These are phyloP conservation scores for Acanthopagrus latus DNA, from an alignment of 2,797 vertebrate genomes.

Conservation along the genomic window DNA sequence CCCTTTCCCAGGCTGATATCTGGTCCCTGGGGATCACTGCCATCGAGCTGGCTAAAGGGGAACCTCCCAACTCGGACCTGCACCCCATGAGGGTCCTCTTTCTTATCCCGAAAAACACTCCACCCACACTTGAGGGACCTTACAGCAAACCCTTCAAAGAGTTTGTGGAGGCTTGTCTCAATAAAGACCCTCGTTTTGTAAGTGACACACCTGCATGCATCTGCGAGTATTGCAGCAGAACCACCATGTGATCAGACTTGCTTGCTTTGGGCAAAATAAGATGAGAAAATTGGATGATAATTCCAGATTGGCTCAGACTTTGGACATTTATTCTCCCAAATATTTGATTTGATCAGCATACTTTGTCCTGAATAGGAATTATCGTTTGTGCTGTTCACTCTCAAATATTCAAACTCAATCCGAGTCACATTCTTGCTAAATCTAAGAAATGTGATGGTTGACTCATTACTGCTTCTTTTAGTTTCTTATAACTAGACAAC, in stretches of 20 bases:
- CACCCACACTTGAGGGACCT: conserved; percentile 95
- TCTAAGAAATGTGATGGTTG: not conserved
- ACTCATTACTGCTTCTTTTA: not conserved
- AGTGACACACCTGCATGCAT: conserved; percentile 74
- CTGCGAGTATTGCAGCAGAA: not conserved
- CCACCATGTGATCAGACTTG: conserved; percentile 14
- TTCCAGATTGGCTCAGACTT: conserved; percentile 1
- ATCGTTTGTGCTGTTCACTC: conserved; percentile 3
- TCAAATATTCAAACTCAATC: conserved; percentile 26
- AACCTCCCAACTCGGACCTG: conserved; percentile 97
- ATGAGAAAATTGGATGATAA: conserved; percentile 20
- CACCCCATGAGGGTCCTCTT: conserved; percentile 99
- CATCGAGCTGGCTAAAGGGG: conserved; percentile 98
- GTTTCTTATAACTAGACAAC: not conserved
- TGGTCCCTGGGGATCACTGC: conserved; percentile 99
- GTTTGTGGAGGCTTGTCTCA: conserved; percentile 98
- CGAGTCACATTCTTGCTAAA: conserved; percentile 13
- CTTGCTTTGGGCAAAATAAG: conserved; percentile 22
- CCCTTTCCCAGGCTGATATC: conserved; percentile 93
- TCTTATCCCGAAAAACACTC: conserved; percentile 98
- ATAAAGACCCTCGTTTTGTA: conserved; percentile 98
- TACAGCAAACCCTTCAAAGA: conserved; percentile 99
- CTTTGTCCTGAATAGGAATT: conserved; percentile 16
- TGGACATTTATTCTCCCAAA: conserved; percentile 31
- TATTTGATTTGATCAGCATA: conserved; percentile 30